Evolutionary conservation across 2,797 vertebrate species (phyloP).

Genomic region (Allobates femoralis): DNA sequence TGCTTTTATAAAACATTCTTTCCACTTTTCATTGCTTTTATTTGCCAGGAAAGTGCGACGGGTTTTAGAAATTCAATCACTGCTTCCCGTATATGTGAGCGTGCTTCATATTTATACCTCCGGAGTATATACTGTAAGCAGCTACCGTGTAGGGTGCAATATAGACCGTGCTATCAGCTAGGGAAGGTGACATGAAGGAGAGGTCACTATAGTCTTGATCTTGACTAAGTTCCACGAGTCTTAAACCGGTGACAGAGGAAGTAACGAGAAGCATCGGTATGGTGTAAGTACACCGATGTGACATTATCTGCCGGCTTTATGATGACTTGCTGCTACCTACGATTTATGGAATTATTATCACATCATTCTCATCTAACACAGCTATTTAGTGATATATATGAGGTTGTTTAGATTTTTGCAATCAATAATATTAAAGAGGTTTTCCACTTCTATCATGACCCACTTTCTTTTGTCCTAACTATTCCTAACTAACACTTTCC

Average conservation of each 20-base stretch:
- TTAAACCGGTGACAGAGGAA: background rate
- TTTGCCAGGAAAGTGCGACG: conserved; percentile 65
- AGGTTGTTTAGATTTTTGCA: background rate
- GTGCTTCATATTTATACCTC: conserved; percentile 10
- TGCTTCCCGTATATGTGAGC: background rate
- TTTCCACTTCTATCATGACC: no score
- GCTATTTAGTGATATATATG: background rate
- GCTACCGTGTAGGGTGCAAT: background rate
- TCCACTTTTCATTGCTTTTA: conserved; percentile 63
- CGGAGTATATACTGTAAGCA: background rate
- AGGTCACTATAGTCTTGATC: background rate
- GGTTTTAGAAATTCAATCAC: conserved; percentile 21
- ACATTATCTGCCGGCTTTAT: background rate
- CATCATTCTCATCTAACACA: background rate
- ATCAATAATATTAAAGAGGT: background rate
- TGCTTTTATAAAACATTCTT: conserved; percentile 66
- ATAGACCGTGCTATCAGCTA: background rate
- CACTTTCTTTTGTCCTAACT: no score
- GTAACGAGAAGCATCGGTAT: background rate
- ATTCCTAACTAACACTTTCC: no score
- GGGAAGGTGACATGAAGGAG: background rate
- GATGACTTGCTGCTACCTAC: no score
- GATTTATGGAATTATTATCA: no score
- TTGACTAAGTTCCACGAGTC: background rate
- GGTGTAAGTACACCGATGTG: background rate